Conservation (phyloP, 35 echinoderm and acorn worm genomes). For the Heliocidaris tuberculata region DNA sequence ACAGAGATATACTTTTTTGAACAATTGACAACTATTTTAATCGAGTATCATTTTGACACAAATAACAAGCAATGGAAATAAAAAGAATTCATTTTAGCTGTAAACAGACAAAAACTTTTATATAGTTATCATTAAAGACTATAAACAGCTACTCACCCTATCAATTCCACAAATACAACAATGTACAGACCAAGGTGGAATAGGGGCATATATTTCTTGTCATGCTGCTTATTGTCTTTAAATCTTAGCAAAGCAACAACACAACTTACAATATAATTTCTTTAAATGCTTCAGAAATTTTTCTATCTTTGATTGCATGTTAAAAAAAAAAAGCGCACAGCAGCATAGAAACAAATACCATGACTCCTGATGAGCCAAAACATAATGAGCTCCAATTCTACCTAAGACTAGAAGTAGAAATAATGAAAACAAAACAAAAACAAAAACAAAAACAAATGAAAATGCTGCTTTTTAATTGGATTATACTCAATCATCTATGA, state of each 20-base stretch:
- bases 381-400: background rate
- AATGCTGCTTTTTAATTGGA: background rate
- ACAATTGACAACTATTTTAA: constrained; percentile 43
- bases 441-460: background rate
- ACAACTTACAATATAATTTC: background rate
- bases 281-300: background rate
- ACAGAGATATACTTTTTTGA: background rate
- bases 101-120: background rate
- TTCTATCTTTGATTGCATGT: constrained; percentile 39
- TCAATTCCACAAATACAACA: constrained; percentile 25
- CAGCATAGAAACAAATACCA: constrained; percentile 11
- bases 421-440: background rate
- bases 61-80: constrained; percentile 22
- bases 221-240: constrained; percentile 14
- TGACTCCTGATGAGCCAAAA: background rate
- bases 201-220: constrained; percentile 21
- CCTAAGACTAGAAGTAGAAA: background rate
- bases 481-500: background rate
- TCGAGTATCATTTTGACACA: constrained; percentile 37
- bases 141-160: constrained; percentile 15
- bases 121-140: constrained; percentile 27
- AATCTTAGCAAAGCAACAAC: background rate
- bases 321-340: background rate
- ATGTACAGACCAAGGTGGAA: constrained; percentile 41
- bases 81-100: constrained; percentile 7